Evolutionary conservation across 1,140 invertebrate genomes (phyloP).

Genomic region (Caerostris extrusa): DNA sequence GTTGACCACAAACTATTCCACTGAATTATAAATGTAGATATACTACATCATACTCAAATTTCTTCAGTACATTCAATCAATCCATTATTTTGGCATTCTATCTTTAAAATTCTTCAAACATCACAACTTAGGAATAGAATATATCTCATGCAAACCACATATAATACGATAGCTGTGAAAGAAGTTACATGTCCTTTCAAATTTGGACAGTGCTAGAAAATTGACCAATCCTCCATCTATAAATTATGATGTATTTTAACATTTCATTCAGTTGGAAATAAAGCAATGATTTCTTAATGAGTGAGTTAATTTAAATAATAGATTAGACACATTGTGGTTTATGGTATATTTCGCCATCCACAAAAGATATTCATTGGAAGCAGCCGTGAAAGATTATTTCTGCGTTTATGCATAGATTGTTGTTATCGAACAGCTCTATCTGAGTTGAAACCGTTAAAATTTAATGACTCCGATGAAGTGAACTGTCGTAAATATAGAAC

Average conservation of each 20-base stretch:
- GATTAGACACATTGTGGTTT: neutral
- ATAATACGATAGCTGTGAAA: too few relatives aligned
- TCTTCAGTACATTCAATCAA: too few relatives aligned
- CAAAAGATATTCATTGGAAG: neutral
- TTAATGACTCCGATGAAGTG: slow-evolving; percentile 11
- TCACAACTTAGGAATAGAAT: too few relatives aligned
- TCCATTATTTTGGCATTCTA: too few relatives aligned
- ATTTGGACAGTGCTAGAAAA: too few relatives aligned
- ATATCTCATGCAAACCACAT: too few relatives aligned
- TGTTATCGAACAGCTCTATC: slow-evolving; percentile 10
- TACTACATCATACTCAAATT: too few relatives aligned
- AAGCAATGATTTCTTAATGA: neutral
- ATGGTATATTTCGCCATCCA: neutral
- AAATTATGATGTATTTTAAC: neutral
- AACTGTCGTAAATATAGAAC: neutral
- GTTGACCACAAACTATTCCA: too few relatives aligned
- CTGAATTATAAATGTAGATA: too few relatives aligned
- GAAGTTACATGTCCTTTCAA: too few relatives aligned
- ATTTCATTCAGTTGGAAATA: neutral
- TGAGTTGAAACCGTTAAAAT: slow-evolving; percentile 13
- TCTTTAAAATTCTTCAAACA: too few relatives aligned
- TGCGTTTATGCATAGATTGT: slow-evolving; percentile 9
- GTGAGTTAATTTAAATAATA: neutral
- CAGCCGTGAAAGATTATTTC: neutral
- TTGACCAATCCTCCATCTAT: too few relatives aligned